Evolutionary conservation across 2,797 vertebrate species (phyloP), one percentile per base, ranked within the genome.

Genomic region (Microctenopoma steveboyesi): DNA sequence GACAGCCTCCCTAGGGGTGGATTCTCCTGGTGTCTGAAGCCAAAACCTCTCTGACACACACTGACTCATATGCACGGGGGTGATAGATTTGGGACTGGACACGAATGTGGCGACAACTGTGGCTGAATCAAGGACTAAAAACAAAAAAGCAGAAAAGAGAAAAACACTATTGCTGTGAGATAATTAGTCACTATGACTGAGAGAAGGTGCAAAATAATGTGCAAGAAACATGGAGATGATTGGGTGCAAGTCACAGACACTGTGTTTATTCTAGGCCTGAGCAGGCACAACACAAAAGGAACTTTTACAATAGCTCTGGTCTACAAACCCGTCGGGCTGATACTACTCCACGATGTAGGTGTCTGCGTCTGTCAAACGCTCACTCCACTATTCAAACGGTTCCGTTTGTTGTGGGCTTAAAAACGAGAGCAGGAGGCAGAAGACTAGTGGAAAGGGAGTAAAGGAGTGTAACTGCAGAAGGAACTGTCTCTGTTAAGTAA

Each of bases 11-110:
- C 79, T 52, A 40, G 70, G 75, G 88, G 73, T 51, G 83, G 85
- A 81, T 82, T 86, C 81, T 88, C 84, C 84, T 78, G 73, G 87
- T 76, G 76, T 84, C 80, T 84, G 66, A 81, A 83, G 79, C 83
- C 79, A 79, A 81, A 88, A 74, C 79, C 80, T 85, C 64, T 51
- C 71, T 83, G 85, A 83, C 27, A 65, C 78, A 82, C 77, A 16
- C 2, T 52, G 73, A 86, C 82, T 85, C 74, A 64, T 68, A 74
- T 10, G 27, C 74, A 49, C 7, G 33, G 3, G 54, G 70, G 50
- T 57, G 75, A 84, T 14, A 76, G 69, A 85, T 72, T 64, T 39
- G 12, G 64, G 60, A 65, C 53, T n/a, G 64, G 48, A 55, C 67
- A 39, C 56, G 47, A 45, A 75, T 48, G 27, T 45, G 13, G 66